Evolutionary conservation across 1,140 invertebrate species (phyloP), one percentile per base, ranked within the genome.

Genomic region (Acromyrmex echinatior): DNA sequence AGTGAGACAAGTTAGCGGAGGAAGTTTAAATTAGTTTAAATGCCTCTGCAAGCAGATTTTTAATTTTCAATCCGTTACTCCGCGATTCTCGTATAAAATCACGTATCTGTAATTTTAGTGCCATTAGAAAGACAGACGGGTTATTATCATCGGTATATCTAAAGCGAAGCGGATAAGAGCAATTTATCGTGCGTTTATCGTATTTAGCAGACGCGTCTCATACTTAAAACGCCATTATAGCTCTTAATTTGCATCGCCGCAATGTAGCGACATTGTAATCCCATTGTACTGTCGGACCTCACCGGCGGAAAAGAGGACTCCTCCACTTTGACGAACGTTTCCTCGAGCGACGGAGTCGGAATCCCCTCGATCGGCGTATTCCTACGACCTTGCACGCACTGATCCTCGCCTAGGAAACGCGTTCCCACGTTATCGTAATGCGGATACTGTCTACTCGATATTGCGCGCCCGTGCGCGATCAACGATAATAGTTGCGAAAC

Each of bases 341-440:
- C 82, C 82, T 86, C 82, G 60, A 78, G 73, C 73, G 21, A 82
- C 68, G 66, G 28, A 25, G 45, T 14, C 35, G 58, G 35, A 18
- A 18, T 60, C 56, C n/a, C n/a, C 80, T 49, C 60, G 58, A 56
- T 56, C 82, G 31, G 31, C 49, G 45, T 28, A n/a, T 28, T 74
- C 56, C 25, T 18, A 10, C 25, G 87, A 51, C 76, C 82, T 74
- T 66, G 80, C 28, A 10, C 63, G 10, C 71, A 51, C 70, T 10
- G 39, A 45, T 45, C 25, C 49, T 58, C 80, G 58, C 28, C 25
- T 82, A 28, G 68, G 21, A 74, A 60, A 60, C 14, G 25, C 56
- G 78, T 92, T 91, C 89, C 89, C 91, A 91, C 86, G 88, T 79
- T 79, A 85, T 80, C 82, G 58, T 14, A 14, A 49, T 78, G 60